Evolutionary conservation across 2,888 invertebrate species (phyloP), one percentile per base, ranked within the genome.

Genomic region (Alloplasta piceator): DNA sequence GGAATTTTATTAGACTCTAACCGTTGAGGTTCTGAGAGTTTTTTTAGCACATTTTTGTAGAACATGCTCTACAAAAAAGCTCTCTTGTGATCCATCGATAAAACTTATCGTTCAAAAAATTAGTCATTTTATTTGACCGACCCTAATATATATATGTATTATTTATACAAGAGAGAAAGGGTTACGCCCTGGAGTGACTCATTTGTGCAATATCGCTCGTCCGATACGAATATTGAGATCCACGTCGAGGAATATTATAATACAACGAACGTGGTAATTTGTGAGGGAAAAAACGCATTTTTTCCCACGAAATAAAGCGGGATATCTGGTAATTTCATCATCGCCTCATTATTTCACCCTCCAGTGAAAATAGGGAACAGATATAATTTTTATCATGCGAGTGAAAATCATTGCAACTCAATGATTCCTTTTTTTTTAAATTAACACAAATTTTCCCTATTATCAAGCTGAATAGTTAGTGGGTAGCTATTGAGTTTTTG

Each of bases 111-210:
- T n/a, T n/a, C n/a, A n/a, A n/a, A n/a, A n/a, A n/a, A n/a, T n/a
- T n/a, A n/a, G n/a, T n/a, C n/a, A n/a, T n/a, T n/a, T n/a, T n/a
- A n/a, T n/a, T n/a, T n/a, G n/a, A n/a, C n/a, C n/a, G n/a, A n/a
- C n/a, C n/a, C n/a, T n/a, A n/a, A n/a, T n/a, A n/a, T n/a, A n/a
- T n/a, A n/a, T n/a, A n/a, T n/a, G n/a, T n/a, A n/a, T n/a, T 14
- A 38, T 48, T 39, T 14, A 7, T 1, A 48, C 6, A 7, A 43
- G 10, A 7, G 61, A n/a, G 46, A 55, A 48, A 48, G 52, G 72
- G 71, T 75, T 56, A 72, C 71, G 75, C 71, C 80, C 66, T 48
- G 56, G 48, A 48, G 70, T 80, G 80, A 80, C 71, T 80, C 80
- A 80, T 61, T 61, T 70, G 66, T 61, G 56, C 26, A 71, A 61